A percentile compares a stretch with the other conserved stretches of the same genome.
phyloP scores from a whole-genome alignment of 2,888 invertebrate genomes.

The Rhopalosiphum nymphaeae region DNA sequence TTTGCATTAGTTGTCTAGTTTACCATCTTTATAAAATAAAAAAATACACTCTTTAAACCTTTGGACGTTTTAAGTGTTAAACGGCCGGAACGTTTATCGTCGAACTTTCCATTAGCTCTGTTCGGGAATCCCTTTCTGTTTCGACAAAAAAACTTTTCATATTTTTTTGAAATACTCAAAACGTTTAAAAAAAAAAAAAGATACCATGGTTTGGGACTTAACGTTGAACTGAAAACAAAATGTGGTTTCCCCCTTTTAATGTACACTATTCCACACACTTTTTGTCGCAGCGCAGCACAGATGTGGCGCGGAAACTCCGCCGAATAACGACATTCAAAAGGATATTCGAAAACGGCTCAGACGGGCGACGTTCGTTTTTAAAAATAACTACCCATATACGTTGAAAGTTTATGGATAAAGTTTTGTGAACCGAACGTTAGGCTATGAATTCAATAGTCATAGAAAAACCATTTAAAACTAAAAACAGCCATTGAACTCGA shows the following conservation, averaged over 20 bases:
- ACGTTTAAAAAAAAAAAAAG: not conserved
- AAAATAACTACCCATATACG: slow-evolving; percentile 2
- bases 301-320: not conserved
- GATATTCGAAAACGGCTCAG: slow-evolving; percentile 6
- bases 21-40: slow-evolving; percentile 12
- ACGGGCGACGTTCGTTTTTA: not conserved
- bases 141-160: slow-evolving; percentile 46
- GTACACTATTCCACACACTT: slow-evolving; percentile 4
- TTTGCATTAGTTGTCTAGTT: slow-evolving; percentile 8
- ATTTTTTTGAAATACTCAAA: slow-evolving; percentile 9
- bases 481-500: slow-evolving; percentile 31
- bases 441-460: slow-evolving; percentile 23
- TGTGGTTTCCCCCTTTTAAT: slow-evolving; percentile 15
- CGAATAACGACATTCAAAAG: slow-evolving; percentile 4
- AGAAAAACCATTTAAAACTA: slow-evolving; percentile 35
- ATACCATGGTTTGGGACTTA: not conserved
- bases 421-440: slow-evolving; percentile 23
- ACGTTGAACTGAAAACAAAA: slow-evolving; percentile 37
- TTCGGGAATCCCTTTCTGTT: not conserved
- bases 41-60: slow-evolving; percentile 52
- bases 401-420: slow-evolving; percentile 49
- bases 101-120: slow-evolving; percentile 45
- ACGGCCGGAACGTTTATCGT: slow-evolving; percentile 52
- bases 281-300: not conserved
- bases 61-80: slow-evolving; percentile 57